Evolutionary conservation across 2,113 vertebrate species (phyloP).

Genomic region (Tachycineta bicolor): DNA sequence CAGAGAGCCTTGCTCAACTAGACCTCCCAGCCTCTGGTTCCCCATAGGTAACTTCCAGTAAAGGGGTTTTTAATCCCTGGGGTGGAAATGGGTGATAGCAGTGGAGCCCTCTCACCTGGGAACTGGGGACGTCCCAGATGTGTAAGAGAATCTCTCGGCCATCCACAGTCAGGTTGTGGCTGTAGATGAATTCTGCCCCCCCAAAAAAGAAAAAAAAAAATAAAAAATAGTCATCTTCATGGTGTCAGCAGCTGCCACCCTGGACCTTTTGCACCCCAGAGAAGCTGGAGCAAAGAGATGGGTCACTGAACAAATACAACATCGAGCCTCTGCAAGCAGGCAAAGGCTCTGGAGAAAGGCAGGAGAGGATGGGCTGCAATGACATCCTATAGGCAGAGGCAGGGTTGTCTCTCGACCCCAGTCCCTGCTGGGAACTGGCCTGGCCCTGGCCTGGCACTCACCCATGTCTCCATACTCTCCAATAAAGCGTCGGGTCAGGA

Average conservation of each 20-base stretch:
- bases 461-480: constrained; percentile 89
- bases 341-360: background rate
- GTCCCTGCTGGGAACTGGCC: background rate
- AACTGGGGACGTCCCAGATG: constrained; percentile 84
- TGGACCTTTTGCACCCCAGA: background rate
- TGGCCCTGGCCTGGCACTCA: constrained; percentile 50
- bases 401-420: background rate
- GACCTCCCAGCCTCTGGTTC: background rate
- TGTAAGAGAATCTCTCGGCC: constrained; percentile 82
- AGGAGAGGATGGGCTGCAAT: background rate
- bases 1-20: background rate
- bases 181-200: constrained; percentile 84
- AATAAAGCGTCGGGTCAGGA: constrained; percentile 87
- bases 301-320: background rate
- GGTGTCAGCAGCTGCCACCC: background rate
- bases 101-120: constrained; percentile 71
- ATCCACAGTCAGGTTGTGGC: constrained; percentile 77
- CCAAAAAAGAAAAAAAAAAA: background rate
- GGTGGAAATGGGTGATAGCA: background rate
- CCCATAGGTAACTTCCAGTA: background rate
- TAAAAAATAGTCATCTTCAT: background rate
- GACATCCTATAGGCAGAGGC: background rate
- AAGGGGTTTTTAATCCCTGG: background rate
- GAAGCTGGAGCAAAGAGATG: background rate
- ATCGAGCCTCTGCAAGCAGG: background rate